Percentiles rank a stretch among this genome's conserved stretches.
Conservation (phyloP, 2,888 invertebrate species). For the Trissolcus brochymenae region DNA sequence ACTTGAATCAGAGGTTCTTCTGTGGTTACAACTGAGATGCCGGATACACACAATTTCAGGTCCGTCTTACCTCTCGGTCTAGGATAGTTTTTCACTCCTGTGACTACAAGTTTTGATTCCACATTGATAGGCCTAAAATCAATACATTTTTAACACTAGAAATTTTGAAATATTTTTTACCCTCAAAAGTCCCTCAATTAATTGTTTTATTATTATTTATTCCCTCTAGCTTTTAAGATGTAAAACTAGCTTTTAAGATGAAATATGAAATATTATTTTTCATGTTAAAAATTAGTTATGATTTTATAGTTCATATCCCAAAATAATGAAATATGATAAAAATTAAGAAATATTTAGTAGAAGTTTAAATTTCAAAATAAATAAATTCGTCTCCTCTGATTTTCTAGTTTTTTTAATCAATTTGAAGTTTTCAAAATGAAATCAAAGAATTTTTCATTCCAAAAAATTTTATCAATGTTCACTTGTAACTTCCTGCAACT, state of each 20-base stretch:
- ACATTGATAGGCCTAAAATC: not conserved
- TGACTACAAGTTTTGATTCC: slow-evolving; percentile 1
- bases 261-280: no score
- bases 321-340: no score
- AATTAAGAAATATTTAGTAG: no score
- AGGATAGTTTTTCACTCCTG: not conserved
- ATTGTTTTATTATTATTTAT: no score
- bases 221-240: no score
- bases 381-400: no score
- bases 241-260: no score
- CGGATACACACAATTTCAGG: slow-evolving; percentile 54
- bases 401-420: no score
- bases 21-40: slow-evolving; percentile 60
- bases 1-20: slow-evolving; percentile 58
- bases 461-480: not conserved
- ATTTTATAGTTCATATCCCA: no score
- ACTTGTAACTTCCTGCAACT: not conserved
- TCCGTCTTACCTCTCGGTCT: not conserved
- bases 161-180: not conserved
- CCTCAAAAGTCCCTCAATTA: no score
- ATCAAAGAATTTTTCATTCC: not conserved
- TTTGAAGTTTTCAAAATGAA: not conserved
- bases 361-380: no score
- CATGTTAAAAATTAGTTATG: no score
- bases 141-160: not conserved